Conservation (phyloP, 2,888 invertebrate genomes). For the Conus canariensis region DNA sequence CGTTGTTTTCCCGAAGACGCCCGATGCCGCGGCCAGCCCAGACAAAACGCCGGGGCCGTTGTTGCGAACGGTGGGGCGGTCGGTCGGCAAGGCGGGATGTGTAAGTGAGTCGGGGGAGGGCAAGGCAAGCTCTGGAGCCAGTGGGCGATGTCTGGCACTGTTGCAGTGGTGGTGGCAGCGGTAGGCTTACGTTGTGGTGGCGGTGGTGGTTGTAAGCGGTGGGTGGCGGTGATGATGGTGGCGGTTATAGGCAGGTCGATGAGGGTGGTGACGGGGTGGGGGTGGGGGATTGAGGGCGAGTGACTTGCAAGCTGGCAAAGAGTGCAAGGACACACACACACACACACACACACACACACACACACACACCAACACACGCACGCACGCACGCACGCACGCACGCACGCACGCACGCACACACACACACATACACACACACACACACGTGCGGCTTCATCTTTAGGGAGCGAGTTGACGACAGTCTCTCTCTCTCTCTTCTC, state of each 20-base stretch:
- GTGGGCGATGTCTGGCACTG: background rate
- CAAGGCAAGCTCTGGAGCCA: background rate
- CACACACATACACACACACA: too few relatives aligned
- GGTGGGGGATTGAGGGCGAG: background rate
- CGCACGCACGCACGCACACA: background rate
- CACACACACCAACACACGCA: background rate
- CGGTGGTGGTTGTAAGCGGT: background rate
- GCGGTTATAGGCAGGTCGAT: background rate
- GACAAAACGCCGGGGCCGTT: background rate
- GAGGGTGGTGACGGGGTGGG: background rate
- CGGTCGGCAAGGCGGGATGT: background rate
- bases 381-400: background rate
- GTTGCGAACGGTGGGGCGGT: background rate
- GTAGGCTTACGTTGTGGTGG: background rate
- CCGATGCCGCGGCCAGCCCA: too few relatives aligned
- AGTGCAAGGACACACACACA: background rate
- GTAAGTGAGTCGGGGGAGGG: background rate
- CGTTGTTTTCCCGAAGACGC: too few relatives aligned
- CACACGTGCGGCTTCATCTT: too few relatives aligned
- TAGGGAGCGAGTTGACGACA: background rate
- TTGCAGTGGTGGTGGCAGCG: background rate
- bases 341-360: background rate
- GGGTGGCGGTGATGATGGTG: background rate
- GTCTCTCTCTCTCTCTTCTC: background rate
- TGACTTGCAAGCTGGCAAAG: background rate